Evolutionary conservation across 2,797 vertebrate genomes (phyloP).

Genomic region (Lacerta agilis): DNA sequence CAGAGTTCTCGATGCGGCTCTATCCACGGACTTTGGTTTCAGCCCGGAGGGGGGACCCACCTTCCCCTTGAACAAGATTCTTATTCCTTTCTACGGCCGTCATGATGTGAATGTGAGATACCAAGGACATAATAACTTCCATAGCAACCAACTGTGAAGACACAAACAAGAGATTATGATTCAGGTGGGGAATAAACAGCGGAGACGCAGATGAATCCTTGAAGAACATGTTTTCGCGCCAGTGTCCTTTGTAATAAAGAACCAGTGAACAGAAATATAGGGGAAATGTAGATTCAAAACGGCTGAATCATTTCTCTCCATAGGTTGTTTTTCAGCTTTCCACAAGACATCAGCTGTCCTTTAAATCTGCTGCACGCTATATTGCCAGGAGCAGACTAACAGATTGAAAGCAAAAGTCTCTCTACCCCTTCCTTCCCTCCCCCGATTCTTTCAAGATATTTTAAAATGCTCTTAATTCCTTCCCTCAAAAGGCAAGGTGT

Average conservation of each 20-base stretch:
- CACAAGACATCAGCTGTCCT: conserved; percentile 13
- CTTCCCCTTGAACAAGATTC: conserved; percentile 13
- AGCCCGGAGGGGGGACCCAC: neutral
- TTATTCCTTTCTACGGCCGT: neutral
- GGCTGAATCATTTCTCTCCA: conserved; percentile 14
- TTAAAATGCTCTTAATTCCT: conserved; percentile 1
- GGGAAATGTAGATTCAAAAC: conserved; percentile 1
- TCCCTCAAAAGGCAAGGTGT: neutral
- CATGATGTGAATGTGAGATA: conserved; percentile 6
- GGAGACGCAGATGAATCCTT: conserved; percentile 30
- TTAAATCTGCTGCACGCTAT: conserved; percentile 17
- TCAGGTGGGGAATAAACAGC: conserved; percentile 40
- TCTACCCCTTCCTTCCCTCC: neutral
- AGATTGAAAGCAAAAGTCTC: neutral
- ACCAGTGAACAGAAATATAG: conserved; percentile 8
- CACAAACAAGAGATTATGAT: conserved; percentile 39
- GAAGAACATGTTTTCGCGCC: conserved; percentile 34
- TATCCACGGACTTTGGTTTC: neutral
- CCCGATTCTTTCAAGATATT: neutral
- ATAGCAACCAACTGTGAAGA: conserved; percentile 46
- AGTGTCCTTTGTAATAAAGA: conserved; percentile 43
- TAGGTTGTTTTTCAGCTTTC: conserved; percentile 22
- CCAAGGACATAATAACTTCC: conserved; percentile 46
- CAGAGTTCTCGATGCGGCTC: neutral
- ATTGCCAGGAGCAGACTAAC: conserved; percentile 20